Evolutionary conservation across 2,113 vertebrate species (phyloP).

Genomic region (Apistogramma diplotaenia): DNA sequence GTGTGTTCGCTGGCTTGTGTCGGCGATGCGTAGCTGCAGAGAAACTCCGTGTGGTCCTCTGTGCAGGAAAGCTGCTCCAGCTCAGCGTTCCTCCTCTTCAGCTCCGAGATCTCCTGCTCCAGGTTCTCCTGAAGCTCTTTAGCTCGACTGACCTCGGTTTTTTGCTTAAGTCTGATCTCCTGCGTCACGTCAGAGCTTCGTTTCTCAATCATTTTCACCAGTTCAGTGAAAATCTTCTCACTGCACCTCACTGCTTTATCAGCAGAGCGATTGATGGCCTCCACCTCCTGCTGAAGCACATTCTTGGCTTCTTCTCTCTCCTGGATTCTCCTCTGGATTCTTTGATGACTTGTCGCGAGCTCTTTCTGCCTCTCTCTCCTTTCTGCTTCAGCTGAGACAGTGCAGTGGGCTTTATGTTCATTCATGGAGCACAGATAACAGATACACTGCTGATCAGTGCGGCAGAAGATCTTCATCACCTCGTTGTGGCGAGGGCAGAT

Average conservation of each 20-base stretch:
- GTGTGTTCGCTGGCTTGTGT: neutral
- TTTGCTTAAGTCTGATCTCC: neutral
- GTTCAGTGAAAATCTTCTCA: neutral
- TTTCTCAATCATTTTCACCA: neutral
- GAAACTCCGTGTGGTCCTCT: neutral
- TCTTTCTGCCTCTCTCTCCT: neutral
- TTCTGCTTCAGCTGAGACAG: neutral
- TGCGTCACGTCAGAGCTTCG: neutral
- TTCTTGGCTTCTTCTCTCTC: neutral
- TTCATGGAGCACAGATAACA: neutral
- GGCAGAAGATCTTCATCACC: neutral
- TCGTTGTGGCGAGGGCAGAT: neutral
- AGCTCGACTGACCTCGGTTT: neutral
- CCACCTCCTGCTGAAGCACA: neutral
- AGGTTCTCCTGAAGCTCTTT: neutral
- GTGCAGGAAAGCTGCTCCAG: neutral
- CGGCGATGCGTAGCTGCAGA: neutral
- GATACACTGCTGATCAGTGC: neutral
- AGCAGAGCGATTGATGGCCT: neutral
- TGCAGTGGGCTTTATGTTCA: neutral
- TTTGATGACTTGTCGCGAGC: neutral
- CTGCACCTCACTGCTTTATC: constrained; percentile 4
- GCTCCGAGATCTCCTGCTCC: neutral
- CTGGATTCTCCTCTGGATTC: neutral
- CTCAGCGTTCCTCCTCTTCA: neutral